These are phyloP conservation scores for Drosophila aldrichi DNA, from an alignment of 2,888 invertebrate genomes.

Conservation along the genomic window DNA sequence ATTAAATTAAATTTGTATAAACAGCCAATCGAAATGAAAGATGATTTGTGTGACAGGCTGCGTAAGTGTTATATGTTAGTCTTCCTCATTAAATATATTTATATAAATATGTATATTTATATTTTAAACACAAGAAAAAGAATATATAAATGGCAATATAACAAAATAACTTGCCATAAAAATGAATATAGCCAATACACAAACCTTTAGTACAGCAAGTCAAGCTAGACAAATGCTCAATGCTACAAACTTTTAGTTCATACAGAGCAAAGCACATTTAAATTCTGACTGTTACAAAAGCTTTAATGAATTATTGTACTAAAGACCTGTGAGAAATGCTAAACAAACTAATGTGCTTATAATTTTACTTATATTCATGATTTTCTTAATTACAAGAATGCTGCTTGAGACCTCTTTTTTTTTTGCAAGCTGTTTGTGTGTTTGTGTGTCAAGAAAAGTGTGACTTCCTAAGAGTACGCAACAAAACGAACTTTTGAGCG, in stretches of 20 bases:
- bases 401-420: not conserved
- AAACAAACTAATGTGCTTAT: not conserved
- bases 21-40: slow-evolving; percentile 13
- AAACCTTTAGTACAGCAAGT: slow-evolving; percentile 19
- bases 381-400: not conserved
- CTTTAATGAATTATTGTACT: not conserved
- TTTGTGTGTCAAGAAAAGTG: slow-evolving; percentile 4
- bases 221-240: slow-evolving; percentile 25
- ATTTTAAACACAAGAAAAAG: not conserved
- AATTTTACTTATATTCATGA: not conserved
- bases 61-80: slow-evolving; percentile 27
- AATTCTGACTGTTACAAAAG: not conserved
- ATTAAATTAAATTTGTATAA: not conserved
- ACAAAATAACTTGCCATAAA: not conserved
- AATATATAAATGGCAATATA: not conserved
- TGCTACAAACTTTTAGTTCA: slow-evolving; percentile 6
- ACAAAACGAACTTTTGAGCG: slow-evolving; percentile 4
- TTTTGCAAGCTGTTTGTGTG: not conserved
- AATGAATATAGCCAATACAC: slow-evolving; percentile 18
- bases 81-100: no score
- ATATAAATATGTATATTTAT: no score
- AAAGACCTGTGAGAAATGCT: not conserved
- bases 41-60: slow-evolving; percentile 31
- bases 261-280: not conserved
- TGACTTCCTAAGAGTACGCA: slow-evolving; percentile 26